phyloP scores from a whole-genome alignment of 37 sponge, comb jelly and placozoan species.

The Haliclona indistincta region DNA sequence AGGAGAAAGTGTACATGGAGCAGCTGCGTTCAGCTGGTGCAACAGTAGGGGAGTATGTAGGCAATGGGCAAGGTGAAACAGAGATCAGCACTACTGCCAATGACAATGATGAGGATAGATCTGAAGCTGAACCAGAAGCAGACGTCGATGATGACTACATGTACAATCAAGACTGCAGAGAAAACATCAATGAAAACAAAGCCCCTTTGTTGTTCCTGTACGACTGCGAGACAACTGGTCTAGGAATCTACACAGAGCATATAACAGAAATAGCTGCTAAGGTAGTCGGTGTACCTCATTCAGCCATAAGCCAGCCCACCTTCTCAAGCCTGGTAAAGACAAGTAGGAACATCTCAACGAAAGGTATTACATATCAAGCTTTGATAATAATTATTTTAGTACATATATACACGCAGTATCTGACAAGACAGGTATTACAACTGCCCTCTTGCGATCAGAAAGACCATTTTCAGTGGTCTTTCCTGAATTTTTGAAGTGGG shows the following conservation, averaged over 20 bases:
- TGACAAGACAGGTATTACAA: constrained; percentile 32
- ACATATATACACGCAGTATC: background rate
- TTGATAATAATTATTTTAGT: too few species aligned
- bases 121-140: background rate
- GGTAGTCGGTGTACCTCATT: background rate
- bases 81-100: background rate
- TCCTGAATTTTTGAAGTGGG: constrained; percentile 38
- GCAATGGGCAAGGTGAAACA: constrained; percentile 9
- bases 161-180: too few species aligned
- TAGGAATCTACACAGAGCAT: background rate
- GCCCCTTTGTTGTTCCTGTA: constrained; percentile 30
- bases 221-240: constrained; percentile 27
- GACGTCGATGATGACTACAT: background rate
- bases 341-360: background rate
- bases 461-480: constrained; percentile 24
- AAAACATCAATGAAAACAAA: too few species aligned
- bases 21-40: background rate
- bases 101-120: background rate
- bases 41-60: constrained; percentile 19
- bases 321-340: background rate
- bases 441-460: background rate
- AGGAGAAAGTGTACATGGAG: constrained; percentile 32
- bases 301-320: background rate
- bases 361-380: too few species aligned
- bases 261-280: constrained; percentile 25